Base-by-base conservation (phyloP, 1,140 invertebrate species). In the Bombus pyrosoma region DNA sequence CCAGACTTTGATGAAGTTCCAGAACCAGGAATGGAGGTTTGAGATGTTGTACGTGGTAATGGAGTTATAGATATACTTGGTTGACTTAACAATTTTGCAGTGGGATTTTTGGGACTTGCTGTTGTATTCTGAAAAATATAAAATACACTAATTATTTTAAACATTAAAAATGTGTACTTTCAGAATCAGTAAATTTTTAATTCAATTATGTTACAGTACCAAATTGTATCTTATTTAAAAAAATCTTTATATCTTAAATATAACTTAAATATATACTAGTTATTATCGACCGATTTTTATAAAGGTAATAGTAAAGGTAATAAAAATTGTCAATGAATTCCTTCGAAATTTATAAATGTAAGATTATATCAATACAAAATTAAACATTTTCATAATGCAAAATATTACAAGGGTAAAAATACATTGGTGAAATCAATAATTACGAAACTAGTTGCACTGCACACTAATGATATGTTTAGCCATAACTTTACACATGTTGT, bases 31-130 rank as follows among this genome's bases (percentile, higher is more conserved):
- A 93, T 91, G 15, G 95, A 93, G 41, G 94, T 91, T 85, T 95
- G 95, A 25, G 96, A 94, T 82, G 95, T 93, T 77, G 96, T 96
- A 79, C 97, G 96, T 85, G 98, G 98, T 92, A 98, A 95, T 72
- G 98, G 98, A 71, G 98, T 98, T 94, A 98, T 98, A 34, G 98
- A 98, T 95, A 98, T 98, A 95, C 98, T 98, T 18, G 98, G 98
- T 93, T 98, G 97, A 93, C 96, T 96, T 88, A 97, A 95, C 69
- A 96, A 87, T 91, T 97, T 97, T 39, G 95, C 94, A 47, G 95
- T 93, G 57, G 95, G 94, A 91, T 94, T 95, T 88, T 95, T 95
- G 71, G 93, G 89, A 91, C 90, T 95, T 59, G 95, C 93, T 86
- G 96, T 94, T 79, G 95, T 95, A 89, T 96, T 95, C 95, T 96